A percentile compares a stretch with the other conserved stretches of the same genome.
phyloP scores from a whole-genome alignment of 2,888 invertebrate genomes.

The Ashinkailepas kermadecensis region DNA sequence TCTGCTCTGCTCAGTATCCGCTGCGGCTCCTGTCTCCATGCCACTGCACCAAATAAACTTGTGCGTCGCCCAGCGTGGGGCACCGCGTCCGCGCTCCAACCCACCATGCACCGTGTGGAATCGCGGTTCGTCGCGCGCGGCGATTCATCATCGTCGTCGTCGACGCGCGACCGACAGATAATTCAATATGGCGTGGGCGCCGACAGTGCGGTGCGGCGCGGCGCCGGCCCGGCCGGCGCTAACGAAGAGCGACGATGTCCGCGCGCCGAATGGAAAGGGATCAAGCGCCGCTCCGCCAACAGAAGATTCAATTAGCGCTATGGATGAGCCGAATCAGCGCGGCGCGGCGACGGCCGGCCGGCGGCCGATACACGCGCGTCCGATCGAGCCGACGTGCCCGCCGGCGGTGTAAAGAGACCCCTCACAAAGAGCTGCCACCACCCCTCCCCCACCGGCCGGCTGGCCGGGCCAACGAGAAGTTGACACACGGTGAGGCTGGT shows the following conservation, averaged over 20 bases:
- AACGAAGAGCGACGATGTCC: background rate
- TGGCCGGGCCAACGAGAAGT: too few relatives aligned
- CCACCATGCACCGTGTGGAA: background rate
- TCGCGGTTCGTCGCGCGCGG: background rate
- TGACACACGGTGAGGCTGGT: too few relatives aligned
- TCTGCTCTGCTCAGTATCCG: too few relatives aligned
- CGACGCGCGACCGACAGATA: background rate
- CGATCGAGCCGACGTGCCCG: background rate
- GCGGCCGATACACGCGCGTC: background rate
- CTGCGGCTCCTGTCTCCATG: too few relatives aligned
- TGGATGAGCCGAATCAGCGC: background rate
- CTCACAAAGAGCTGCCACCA: too few relatives aligned
- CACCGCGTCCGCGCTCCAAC: too few relatives aligned
- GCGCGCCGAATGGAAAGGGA: background rate
- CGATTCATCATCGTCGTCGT: conserved; percentile 1
- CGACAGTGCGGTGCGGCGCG: background rate
- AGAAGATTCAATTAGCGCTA: background rate
- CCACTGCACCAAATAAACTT: too few relatives aligned
- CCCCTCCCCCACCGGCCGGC: too few relatives aligned
- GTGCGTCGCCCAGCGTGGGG: too few relatives aligned
- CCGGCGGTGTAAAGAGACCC: too few relatives aligned
- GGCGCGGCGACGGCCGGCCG: background rate
- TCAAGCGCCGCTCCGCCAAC: background rate
- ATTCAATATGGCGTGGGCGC: background rate
- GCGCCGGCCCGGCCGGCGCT: background rate